Conservation (phyloP, 2,797 vertebrate genomes). For the Enoplosus armatus region DNA sequence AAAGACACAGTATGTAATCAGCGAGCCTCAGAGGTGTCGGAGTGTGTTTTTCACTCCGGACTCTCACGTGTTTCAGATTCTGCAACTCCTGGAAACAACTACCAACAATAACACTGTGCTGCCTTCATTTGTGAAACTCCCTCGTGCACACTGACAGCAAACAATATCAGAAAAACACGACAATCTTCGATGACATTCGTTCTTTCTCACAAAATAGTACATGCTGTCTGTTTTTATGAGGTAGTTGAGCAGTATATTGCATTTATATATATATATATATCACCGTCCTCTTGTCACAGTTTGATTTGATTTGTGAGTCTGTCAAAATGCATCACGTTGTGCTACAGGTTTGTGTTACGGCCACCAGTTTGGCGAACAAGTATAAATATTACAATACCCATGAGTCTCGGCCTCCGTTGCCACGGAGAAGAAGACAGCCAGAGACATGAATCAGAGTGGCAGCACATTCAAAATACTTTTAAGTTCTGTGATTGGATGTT, state of each 20-base stretch:
- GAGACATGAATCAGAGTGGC: too few species aligned
- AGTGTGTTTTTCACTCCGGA: background rate
- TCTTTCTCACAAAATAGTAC: background rate
- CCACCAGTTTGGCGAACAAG: too few species aligned
- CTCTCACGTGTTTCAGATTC: too few species aligned
- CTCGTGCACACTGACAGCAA: conserved; percentile 1
- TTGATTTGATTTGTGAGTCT: too few species aligned
- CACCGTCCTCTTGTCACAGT: background rate
- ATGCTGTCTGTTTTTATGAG: background rate
- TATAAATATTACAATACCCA: too few species aligned
- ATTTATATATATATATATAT: too few species aligned
- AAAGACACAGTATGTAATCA: background rate
- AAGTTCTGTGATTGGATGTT: too few species aligned
- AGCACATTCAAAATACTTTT: too few species aligned
- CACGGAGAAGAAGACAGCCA: too few species aligned
- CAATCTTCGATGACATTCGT: background rate
- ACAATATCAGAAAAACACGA: conserved; percentile 1
- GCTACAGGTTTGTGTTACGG: too few species aligned
- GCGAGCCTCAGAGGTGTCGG: background rate
- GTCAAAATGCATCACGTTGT: too few species aligned
- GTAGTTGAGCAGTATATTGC: background rate
- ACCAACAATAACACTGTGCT: background rate
- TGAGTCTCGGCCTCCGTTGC: too few species aligned
- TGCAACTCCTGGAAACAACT: conserved; percentile 8
- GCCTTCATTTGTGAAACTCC: background rate